Percentiles rank a stretch among this genome's conserved stretches.
phyloP scores from a whole-genome alignment of 2,797 vertebrate genomes.

The Etheostoma nigrum region DNA sequence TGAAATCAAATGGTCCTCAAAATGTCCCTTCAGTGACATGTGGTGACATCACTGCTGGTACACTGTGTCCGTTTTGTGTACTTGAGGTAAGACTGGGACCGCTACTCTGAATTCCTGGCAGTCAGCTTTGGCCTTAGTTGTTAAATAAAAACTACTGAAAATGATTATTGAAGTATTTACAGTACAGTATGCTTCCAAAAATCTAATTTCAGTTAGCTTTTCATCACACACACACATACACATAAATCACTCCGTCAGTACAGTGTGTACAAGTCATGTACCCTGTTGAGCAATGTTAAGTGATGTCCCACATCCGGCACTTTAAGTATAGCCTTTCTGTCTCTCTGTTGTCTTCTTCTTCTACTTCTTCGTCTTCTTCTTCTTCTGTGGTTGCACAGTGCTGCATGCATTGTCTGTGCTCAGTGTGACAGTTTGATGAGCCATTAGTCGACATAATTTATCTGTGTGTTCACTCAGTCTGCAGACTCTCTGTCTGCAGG shows the following conservation, averaged over 20 bases:
- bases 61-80: neutral
- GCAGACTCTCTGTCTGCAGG: slow-evolving; percentile 75
- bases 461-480: slow-evolving; percentile 50
- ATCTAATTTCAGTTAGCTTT: neutral
- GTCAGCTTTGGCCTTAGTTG: neutral
- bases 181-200: neutral
- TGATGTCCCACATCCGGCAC: slow-evolving; percentile 52
- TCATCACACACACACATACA: neutral
- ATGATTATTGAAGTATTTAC: neutral
- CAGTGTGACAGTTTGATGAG: slow-evolving; percentile 77
- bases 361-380: slow-evolving; percentile 35
- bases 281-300: slow-evolving; percentile 36
- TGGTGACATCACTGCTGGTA: neutral
- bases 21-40: neutral
- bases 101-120: neutral
- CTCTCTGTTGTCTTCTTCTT: slow-evolving; percentile 35
- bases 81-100: neutral
- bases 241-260: slow-evolving; percentile 21
- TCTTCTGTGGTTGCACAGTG: slow-evolving; percentile 36
- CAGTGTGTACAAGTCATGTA: slow-evolving; percentile 5
- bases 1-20: neutral
- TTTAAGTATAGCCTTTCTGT: slow-evolving; percentile 57
- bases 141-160: neutral
- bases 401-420: slow-evolving; percentile 58
- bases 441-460: slow-evolving; percentile 77